Conservation (phyloP, 2,888 invertebrate genomes). For the Thalpophila matura region DNA sequence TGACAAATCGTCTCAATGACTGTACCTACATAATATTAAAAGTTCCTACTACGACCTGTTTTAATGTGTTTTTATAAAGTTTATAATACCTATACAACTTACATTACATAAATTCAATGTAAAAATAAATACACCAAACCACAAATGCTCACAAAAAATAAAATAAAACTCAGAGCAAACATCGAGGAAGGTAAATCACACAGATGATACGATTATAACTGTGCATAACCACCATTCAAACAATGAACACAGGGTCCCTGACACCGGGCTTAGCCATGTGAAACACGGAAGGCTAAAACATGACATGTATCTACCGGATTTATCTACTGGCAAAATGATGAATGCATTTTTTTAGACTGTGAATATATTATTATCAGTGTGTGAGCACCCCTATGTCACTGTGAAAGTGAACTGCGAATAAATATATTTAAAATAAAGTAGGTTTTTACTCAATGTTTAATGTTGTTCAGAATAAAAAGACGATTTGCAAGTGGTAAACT, state of each 20-base stretch:
- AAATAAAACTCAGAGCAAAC: constrained; percentile 34
- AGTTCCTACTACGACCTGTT: neutral
- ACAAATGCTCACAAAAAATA: neutral
- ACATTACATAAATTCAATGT: constrained; percentile 19
- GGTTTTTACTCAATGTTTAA: too few species aligned
- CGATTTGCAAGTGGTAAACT: neutral
- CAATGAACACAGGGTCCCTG: constrained; percentile 58
- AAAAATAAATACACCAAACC: neutral
- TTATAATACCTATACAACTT: too few species aligned
- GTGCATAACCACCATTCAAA: constrained; percentile 40
- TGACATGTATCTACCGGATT: constrained; percentile 10
- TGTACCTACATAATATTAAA: neutral
- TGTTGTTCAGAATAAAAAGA: neutral
- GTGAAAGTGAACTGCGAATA: too few species aligned
- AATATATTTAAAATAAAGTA: too few species aligned
- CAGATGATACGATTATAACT: constrained; percentile 55
- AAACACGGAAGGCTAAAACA: constrained; percentile 46
- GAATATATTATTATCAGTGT: neutral
- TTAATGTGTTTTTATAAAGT: too few species aligned
- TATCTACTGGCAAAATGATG: constrained; percentile 21
- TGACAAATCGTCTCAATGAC: neutral
- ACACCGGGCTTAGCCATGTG: constrained; percentile 54
- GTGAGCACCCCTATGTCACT: neutral
- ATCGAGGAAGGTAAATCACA: constrained; percentile 44
- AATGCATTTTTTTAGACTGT: constrained; percentile 11